phyloP scores from a whole-genome alignment of 1,140 invertebrate species.

The Leptinotarsa undecemlineata region DNA sequence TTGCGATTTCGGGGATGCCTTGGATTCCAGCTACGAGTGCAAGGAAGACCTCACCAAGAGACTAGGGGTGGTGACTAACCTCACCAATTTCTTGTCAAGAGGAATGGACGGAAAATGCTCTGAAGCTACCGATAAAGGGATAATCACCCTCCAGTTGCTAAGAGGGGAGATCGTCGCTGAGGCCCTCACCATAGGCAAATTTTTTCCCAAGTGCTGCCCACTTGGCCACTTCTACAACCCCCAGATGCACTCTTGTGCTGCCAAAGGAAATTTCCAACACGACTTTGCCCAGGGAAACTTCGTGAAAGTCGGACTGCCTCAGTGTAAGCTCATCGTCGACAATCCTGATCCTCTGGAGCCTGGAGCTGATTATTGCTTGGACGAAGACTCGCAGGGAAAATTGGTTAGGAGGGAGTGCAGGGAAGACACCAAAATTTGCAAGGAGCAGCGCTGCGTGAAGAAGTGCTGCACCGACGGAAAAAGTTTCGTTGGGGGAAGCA shows the following conservation, averaged over 20 bases:
- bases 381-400: slow-evolving; percentile 19
- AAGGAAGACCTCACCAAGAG: slow-evolving; percentile 1
- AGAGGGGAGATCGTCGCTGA: not conserved
- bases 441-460: slow-evolving; percentile 28
- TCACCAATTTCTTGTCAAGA: slow-evolving; percentile 16
- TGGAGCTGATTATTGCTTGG: slow-evolving; percentile 30
- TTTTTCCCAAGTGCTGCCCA: slow-evolving; percentile 41
- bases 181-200: not conserved
- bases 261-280: slow-evolving; percentile 1
- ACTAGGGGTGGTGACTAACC: slow-evolving; percentile 2
- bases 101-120: slow-evolving; percentile 14
- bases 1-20: not conserved
- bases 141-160: not conserved
- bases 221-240: slow-evolving; percentile 33
- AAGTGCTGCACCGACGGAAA: slow-evolving; percentile 43
- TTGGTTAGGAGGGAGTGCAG: slow-evolving; percentile 34
- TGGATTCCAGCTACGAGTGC: slow-evolving; percentile 7
- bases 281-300: slow-evolving; percentile 25
- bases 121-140: not conserved
- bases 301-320: slow-evolving; percentile 34
- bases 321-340: slow-evolving; percentile 37
- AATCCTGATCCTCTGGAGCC: not conserved
- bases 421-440: slow-evolving; percentile 30
- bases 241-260: slow-evolving; percentile 28
- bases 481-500: slow-evolving; percentile 34